Evolutionary conservation across 2,113 vertebrate species (phyloP), one percentile per base, ranked within the genome.

Genomic region (Centropristis striata): DNA sequence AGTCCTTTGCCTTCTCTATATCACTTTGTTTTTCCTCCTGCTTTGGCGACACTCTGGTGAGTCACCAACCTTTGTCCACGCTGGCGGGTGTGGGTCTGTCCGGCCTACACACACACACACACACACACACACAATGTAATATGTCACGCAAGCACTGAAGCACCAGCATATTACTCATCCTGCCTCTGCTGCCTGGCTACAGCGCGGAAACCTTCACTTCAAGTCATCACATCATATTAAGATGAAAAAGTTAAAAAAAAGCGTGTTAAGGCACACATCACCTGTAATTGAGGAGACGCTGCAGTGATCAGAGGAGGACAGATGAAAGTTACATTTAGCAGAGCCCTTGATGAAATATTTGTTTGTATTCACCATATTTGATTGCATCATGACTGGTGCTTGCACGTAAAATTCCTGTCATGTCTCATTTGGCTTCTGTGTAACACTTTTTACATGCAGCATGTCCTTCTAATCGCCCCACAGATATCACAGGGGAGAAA

Each of bases 31-130:
- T 76, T 80, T 86, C 46, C 50, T 72, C 64, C 53, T 86, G 72
- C 77, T 84, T 74, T 39, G 2, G 42, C 71, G 75, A 80, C 80
- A 70, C 68, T 77, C 60, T 71, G 70, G 57, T 93, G 89, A 91
- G 78, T 90, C 90, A 92, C 83, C 81, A 83, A 81, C 83, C 80
- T 85, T 83, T 86, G 85, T 87, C 84, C 72, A 37, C 65, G 73
- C 82, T 66, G 50, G 46, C 4, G 44, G 88, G 47, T 80, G 76
- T 67, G 51, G 71, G 68, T 71, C 75, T 39, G n/a, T 83, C 78
- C 83, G 72, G 46, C 81, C 76, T 63, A 71, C 70, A 51, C 65
- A n/a, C 71, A 74, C 61, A 54, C 47, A 78, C 58, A 54, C 16
- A 60, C 61, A 72, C 50, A 63, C 71, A 39, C 53, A 65, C 37